Conservation (phyloP, 2,888 invertebrate species). For the Tethea ocularis region DNA sequence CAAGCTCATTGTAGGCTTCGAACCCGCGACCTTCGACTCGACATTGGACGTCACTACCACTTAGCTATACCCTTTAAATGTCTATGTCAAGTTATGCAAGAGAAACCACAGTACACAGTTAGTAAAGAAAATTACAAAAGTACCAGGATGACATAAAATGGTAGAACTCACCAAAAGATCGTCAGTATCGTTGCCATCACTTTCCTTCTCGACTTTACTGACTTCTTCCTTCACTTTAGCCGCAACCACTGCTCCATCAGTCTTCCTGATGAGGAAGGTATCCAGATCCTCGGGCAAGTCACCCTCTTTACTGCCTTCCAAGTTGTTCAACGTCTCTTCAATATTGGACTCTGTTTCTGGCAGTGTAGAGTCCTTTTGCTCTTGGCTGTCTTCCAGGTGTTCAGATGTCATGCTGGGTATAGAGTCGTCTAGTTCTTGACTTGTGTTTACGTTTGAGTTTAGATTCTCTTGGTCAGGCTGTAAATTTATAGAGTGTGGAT, state of each 20-base stretch:
- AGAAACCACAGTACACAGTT: too few species aligned
- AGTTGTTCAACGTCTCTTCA: constrained; percentile 56
- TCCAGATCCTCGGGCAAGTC: constrained; percentile 45
- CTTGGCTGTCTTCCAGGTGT: constrained; percentile 6
- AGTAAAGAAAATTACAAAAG: neutral
- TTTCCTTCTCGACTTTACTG: constrained; percentile 17
- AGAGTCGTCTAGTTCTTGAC: constrained; percentile 9
- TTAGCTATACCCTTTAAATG: too few species aligned
- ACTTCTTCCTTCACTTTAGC: neutral
- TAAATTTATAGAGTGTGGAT: too few species aligned
- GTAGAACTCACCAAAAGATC: constrained; percentile 61
- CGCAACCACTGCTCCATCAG: constrained; percentile 23
- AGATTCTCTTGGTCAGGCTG: constrained; percentile 30
- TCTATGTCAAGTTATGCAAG: too few species aligned
- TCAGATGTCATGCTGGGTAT: neutral
- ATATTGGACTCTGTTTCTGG: constrained; percentile 37
- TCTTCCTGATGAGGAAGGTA: constrained; percentile 51
- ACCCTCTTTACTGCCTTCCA: constrained; percentile 44
- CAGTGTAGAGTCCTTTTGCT: neutral
- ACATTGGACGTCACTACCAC: too few species aligned
- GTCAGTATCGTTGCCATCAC: constrained; percentile 67
- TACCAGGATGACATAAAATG: neutral
- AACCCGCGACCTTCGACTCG: too few species aligned
- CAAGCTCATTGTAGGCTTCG: too few species aligned
- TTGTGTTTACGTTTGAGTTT: constrained; percentile 13